Evolutionary conservation across 1,140 invertebrate species (phyloP).

Genomic region (Marisa cornuarietis): DNA sequence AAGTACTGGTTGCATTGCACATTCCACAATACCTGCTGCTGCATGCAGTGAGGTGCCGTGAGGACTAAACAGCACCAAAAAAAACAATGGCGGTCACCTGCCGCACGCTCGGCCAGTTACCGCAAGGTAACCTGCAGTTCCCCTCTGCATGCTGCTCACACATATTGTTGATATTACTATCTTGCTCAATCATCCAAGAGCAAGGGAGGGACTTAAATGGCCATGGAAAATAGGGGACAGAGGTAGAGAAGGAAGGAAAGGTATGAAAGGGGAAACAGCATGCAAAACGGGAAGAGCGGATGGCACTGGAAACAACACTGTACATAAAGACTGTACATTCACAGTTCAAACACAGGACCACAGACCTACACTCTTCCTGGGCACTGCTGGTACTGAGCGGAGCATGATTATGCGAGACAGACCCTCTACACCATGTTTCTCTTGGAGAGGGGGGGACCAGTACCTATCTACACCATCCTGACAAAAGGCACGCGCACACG

Average conservation of each 20-base stretch:
- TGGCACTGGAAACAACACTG: not conserved
- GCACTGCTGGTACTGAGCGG: not conserved
- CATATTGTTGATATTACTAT: too few species aligned
- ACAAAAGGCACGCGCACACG: too few species aligned
- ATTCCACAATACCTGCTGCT: too few species aligned
- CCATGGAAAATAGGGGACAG: not conserved
- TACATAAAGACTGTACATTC: not conserved
- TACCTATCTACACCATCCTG: too few species aligned
- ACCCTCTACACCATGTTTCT: too few species aligned
- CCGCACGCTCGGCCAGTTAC: too few species aligned
- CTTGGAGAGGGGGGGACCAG: too few species aligned
- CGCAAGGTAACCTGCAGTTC: too few species aligned
- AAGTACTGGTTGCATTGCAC: too few species aligned
- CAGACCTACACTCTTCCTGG: not conserved
- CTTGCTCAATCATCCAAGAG: too few species aligned
- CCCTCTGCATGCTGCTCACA: too few species aligned
- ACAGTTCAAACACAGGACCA: not conserved
- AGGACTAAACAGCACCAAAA: not conserved
- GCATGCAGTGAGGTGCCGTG: too few species aligned
- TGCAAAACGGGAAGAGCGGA: not conserved
- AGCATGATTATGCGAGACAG: slow-evolving; percentile 1
- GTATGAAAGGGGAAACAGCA: not conserved
- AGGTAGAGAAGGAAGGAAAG: not conserved
- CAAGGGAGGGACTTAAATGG: not conserved
- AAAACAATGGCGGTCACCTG: not conserved